A percentile compares a stretch with the other conserved stretches of the same genome.
Evolutionary conservation across 2,888 invertebrate genomes (phyloP).

Genomic region (Epinotia demarniana): DNA sequence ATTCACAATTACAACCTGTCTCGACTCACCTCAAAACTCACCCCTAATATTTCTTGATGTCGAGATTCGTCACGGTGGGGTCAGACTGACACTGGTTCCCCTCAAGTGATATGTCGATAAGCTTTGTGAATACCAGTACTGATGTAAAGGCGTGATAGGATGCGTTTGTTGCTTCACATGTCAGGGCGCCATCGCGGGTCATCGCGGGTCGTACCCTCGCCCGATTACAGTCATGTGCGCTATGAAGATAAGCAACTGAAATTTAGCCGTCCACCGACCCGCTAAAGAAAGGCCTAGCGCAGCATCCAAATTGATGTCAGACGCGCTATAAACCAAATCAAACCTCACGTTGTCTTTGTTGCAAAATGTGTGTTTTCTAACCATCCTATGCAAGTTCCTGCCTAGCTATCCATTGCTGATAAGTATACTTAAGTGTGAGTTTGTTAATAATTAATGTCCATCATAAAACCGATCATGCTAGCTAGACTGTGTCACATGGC

Average conservation of each 20-base stretch:
- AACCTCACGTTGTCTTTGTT: background rate
- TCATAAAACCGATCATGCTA: no score
- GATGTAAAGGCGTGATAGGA: conserved; percentile 12
- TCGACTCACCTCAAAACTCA: background rate
- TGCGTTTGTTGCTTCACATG: conserved; percentile 39
- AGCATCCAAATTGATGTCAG: conserved; percentile 10
- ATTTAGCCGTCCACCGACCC: background rate
- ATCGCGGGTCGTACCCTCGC: conserved; percentile 36
- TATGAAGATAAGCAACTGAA: conserved; percentile 39
- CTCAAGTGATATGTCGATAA: background rate
- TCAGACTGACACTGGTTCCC: background rate
- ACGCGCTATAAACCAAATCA: background rate
- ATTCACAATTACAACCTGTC: background rate
- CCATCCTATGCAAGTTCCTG: no score
- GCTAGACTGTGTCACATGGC: no score
- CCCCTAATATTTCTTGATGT: background rate
- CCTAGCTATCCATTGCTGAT: no score
- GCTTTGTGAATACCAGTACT: background rate
- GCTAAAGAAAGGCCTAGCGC: background rate
- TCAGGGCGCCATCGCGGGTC: conserved; percentile 36
- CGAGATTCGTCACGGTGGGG: background rate
- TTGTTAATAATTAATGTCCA: no score
- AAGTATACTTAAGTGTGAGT: no score
- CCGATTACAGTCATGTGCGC: conserved; percentile 32
- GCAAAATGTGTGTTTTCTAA: background rate